These are phyloP conservation scores for Orchestes rusci DNA, from an alignment of 2,888 invertebrate species.

Conservation along the genomic window DNA sequence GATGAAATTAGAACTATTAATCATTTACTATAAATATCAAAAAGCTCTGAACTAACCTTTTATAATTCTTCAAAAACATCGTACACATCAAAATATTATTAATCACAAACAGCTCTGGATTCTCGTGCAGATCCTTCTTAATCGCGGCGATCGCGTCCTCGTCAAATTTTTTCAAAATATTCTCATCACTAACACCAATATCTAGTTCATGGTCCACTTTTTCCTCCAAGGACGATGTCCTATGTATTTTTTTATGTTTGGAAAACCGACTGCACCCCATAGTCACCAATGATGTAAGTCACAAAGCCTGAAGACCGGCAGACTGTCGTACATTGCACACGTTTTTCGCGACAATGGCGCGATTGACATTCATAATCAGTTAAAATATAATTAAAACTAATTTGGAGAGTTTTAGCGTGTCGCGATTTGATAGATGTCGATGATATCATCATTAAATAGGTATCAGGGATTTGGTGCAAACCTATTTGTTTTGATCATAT, in stretches of 20 bases:
- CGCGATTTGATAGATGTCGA: too few relatives aligned
- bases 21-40: too few relatives aligned
- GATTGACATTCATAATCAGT: conserved; percentile 7
- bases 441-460: too few relatives aligned
- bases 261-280: conserved; percentile 16
- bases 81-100: conserved; percentile 69
- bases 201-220: neutral
- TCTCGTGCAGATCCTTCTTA: conserved; percentile 52
- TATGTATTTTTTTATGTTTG: conserved; percentile 2
- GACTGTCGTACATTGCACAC: too few relatives aligned
- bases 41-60: conserved; percentile 62
- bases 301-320: too few relatives aligned
- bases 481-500: too few relatives aligned
- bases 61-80: conserved; percentile 74
- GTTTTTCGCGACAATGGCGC: too few relatives aligned
- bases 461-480: too few relatives aligned
- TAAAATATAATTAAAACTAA: conserved; percentile 16
- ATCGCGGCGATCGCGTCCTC: conserved; percentile 51
- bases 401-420: conserved; percentile 11
- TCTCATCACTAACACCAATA: conserved; percentile 8
- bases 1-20: too few relatives aligned
- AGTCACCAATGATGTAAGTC: too few relatives aligned
- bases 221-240: neutral
- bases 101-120: conserved; percentile 63
- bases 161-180: conserved; percentile 41